phyloP scores from a whole-genome alignment of 2,113 vertebrate species.

The Caracal caracal region DNA sequence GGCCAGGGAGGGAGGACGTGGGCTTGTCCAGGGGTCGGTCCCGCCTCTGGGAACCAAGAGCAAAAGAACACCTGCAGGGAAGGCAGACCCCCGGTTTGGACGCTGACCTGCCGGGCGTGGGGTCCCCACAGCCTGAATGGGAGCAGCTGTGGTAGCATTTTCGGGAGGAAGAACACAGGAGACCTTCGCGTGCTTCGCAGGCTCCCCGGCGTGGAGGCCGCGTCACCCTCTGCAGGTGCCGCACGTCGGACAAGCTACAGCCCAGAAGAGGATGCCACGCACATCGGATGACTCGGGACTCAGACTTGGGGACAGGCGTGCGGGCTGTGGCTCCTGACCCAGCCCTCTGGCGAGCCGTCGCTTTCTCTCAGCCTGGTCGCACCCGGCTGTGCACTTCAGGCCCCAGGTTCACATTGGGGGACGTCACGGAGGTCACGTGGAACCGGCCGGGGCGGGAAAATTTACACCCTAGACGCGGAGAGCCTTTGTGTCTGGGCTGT shows the following conservation, averaged over 20 bases:
- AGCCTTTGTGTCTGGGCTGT: not conserved
- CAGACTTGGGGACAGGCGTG: fast-evolving
- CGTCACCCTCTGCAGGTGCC: not conserved
- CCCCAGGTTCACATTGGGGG: fast-evolving
- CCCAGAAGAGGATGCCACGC: fast-evolving
- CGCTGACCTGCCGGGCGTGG: fast-evolving
- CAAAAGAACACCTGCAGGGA: not conserved
- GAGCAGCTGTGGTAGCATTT: not conserved
- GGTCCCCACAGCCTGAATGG: fast-evolving
- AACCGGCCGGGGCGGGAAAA: fast-evolving
- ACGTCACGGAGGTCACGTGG: fast-evolving
- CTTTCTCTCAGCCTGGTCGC: not conserved
- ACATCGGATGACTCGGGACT: fast-evolving
- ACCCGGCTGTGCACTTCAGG: fast-evolving
- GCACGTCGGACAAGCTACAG: not conserved
- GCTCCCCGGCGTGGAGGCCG: too few species aligned
- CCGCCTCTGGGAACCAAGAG: not conserved
- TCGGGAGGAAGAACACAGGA: not conserved
- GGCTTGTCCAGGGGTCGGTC: fast-evolving
- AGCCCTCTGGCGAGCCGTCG: too few species aligned
- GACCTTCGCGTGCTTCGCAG: too few species aligned
- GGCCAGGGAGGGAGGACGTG: fast-evolving
- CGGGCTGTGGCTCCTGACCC: too few species aligned
- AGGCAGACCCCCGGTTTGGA: not conserved
- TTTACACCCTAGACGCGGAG: fast-evolving